phyloP scores from a whole-genome alignment of 2,113 vertebrate genomes.

The Hippocampus barbouri region DNA sequence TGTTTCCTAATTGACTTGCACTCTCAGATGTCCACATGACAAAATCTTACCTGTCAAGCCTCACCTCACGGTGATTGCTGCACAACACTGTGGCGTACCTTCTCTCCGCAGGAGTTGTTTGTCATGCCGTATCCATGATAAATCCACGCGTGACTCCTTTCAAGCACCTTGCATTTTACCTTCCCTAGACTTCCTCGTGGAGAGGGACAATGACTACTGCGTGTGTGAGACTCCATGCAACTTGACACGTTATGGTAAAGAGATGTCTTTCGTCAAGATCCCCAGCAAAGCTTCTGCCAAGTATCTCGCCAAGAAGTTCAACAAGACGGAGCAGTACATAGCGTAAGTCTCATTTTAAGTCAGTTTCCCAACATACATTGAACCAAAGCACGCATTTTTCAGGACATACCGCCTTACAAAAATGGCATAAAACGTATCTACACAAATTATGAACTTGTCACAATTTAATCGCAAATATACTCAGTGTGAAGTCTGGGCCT shows the following conservation, averaged over 20 bases:
- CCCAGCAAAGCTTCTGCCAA: constrained; percentile 98
- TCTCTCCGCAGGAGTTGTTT: constrained; percentile 31
- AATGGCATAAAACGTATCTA: too few relatives aligned
- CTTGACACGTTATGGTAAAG: constrained; percentile 91
- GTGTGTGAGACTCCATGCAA: constrained; percentile 97
- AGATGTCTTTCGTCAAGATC: constrained; percentile 98
- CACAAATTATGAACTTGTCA: too few relatives aligned
- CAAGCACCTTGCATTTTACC: not conserved
- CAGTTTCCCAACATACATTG: too few relatives aligned
- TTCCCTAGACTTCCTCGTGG: constrained; percentile 88
- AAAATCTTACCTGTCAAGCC: not conserved
- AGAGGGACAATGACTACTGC: constrained; percentile 93
- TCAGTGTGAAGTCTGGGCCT: too few relatives aligned
- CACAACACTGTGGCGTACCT: constrained; percentile 8
- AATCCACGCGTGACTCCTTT: constrained; percentile 18
- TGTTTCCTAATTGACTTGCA: constrained; percentile 43
- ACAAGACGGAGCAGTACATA: constrained; percentile 98
- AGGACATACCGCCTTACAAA: too few relatives aligned
- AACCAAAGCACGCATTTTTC: too few relatives aligned
- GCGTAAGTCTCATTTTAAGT: constrained; percentile 71
- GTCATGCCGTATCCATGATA: constrained; percentile 13
- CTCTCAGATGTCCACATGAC: constrained; percentile 15
- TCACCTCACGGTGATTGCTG: constrained; percentile 21
- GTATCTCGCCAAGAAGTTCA: constrained; percentile 98
- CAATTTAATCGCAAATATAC: too few relatives aligned